Evolutionary conservation across 2,113 vertebrate species (phyloP).

Genomic region (Actinemys pallida): DNA sequence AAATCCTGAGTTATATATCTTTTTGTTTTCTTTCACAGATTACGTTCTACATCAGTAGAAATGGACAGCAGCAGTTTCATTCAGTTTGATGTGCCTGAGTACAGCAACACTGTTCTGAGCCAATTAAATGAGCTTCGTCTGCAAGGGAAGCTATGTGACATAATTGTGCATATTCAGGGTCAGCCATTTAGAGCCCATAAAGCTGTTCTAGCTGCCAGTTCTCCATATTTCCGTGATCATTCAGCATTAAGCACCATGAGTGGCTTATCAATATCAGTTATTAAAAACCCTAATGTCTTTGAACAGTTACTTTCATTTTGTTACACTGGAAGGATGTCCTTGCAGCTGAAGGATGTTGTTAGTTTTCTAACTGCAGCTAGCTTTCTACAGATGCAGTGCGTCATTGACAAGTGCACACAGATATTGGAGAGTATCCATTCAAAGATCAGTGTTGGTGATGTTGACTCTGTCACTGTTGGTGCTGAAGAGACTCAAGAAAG

Average conservation of each 20-base stretch:
- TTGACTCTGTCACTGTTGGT: constrained; percentile 84
- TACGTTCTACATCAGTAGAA: constrained; percentile 81
- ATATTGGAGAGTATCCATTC: constrained; percentile 98
- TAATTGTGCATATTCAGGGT: constrained; percentile 98
- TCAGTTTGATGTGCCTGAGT: constrained; percentile 98
- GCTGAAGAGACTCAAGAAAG: constrained; percentile 84
- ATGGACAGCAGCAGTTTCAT: constrained; percentile 98
- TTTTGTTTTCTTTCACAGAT: constrained; percentile 75
- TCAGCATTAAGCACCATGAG: constrained; percentile 98
- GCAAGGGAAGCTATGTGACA: constrained; percentile 98
- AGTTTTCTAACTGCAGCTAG: constrained; percentile 98
- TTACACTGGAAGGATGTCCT: constrained; percentile 98
- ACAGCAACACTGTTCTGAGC: constrained; percentile 97
- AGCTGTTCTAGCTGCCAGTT: constrained; percentile 97
- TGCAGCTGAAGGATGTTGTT: constrained; percentile 97
- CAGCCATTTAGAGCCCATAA: constrained; percentile 98
- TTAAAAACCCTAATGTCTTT: constrained; percentile 97
- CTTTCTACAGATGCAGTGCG: constrained; percentile 98
- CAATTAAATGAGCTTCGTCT: constrained; percentile 97
- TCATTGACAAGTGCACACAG: constrained; percentile 98
- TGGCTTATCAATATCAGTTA: constrained; percentile 97
- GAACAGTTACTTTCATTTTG: constrained; percentile 98
- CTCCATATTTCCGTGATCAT: constrained; percentile 98
- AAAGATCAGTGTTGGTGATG: constrained; percentile 91
- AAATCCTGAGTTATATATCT: constrained; percentile 16